A percentile compares a stretch with the other conserved stretches of the same genome.
phyloP scores from a whole-genome alignment of 2,888 invertebrate species.

The Drosophila nigritarsus region DNA sequence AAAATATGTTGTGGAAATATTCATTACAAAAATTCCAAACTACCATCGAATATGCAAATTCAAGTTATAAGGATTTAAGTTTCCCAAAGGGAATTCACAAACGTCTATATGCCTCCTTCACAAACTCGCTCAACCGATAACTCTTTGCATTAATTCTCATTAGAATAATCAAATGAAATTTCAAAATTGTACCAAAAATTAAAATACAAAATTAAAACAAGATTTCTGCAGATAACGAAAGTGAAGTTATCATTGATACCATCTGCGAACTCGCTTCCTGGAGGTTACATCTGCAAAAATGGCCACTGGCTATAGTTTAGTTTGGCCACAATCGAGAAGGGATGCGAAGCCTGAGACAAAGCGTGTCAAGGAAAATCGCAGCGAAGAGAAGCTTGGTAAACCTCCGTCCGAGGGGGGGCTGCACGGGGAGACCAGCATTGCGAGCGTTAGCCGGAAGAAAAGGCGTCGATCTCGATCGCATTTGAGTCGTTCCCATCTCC shows the following conservation, averaged over 20 bases:
- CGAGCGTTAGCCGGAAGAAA: background rate
- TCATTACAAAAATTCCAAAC: background rate
- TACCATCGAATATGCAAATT: background rate
- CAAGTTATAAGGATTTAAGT: background rate
- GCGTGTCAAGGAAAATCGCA: background rate
- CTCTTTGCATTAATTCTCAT: constrained; percentile 11
- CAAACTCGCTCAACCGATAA: too few species aligned
- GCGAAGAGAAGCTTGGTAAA: background rate
- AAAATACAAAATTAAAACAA: constrained; percentile 13
- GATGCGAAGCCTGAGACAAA: background rate
- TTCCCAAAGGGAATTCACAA: background rate
- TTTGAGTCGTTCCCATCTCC: background rate
- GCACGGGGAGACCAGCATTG: constrained; percentile 3
- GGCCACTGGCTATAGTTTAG: constrained; percentile 8
- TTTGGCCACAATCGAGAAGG: background rate
- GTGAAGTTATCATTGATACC: background rate
- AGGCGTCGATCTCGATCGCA: background rate
- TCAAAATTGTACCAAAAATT: constrained; percentile 35
- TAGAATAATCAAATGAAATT: constrained; percentile 18
- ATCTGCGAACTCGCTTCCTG: background rate
- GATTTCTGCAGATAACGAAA: background rate
- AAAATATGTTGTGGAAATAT: background rate
- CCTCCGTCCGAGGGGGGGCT: background rate
- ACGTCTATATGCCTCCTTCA: background rate
- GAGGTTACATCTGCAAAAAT: constrained; percentile 1